Evolutionary conservation across 2,888 invertebrate species (phyloP), one percentile per base, ranked within the genome.

Genomic region (Phorcus lineatus): DNA sequence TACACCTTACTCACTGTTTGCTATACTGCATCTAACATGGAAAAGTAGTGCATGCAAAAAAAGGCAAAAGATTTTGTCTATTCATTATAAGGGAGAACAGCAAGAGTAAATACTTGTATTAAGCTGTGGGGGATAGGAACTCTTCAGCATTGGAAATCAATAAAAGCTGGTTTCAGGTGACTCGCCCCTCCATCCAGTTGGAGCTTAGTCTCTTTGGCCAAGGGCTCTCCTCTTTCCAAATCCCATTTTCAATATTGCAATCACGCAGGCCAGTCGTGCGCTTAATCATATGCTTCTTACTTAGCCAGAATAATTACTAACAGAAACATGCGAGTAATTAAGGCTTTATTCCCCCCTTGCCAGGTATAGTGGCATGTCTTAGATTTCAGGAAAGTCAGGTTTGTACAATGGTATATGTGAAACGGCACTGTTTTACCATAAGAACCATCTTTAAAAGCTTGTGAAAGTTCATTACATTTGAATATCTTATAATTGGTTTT

Each of bases 71-170:
- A 24, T n/a, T 62, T 22, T 62, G 62, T 28, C 62, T 62, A 62
- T 62, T 62, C 62, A 62, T 62, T 62, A 62, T 62, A 28, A 28
- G n/a, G 17, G 62, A 24, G 16, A 28, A 62, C 28, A 28, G 62
- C 24, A 28, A 62, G 62, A 28, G 62, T 62, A 62, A 62, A 62
- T 62, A 62, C 62, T 28, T 28, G 16, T 62, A 24, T 62, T 62
- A 62, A 28, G 28, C 62, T 62, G 24, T 62, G 62, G 28, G 28
- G 70, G 70, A 40, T 31, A 70, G 70, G 47, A 78, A 66, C 66
- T 78, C 77, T 78, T 62, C 47, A 78, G 16, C 24, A 66, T 66
- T 52, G 66, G 77, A 78, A 78, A 78, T 78, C 77, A 78, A 78
- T 78, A 78, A 40, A 40, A 78, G 62, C 53, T 66, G 70, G 70